A percentile compares a stretch with the other conserved stretches of the same genome.
Evolutionary conservation across 1,140 invertebrate species (phyloP).

Genomic region (Panagrolaimus sp.): DNA sequence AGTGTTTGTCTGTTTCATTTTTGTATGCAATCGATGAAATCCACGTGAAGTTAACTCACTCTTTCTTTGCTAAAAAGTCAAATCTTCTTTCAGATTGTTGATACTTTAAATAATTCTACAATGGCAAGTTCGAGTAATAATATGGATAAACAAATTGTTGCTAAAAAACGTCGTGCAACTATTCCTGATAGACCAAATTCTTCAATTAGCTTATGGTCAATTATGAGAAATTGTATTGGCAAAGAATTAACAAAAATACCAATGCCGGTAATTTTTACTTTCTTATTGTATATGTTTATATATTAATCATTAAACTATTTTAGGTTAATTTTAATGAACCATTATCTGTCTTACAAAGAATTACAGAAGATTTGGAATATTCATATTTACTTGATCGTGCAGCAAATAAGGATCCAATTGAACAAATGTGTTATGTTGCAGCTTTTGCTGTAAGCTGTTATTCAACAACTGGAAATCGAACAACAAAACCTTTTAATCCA

Average conservation of each 20-base stretch:
- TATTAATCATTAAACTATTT: too few relatives aligned
- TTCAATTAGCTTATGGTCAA: constrained; percentile 73
- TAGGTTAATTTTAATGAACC: constrained; percentile 93
- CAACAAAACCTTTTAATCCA: constrained; percentile 64
- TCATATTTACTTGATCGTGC: constrained; percentile 78
- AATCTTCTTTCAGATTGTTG: constrained; percentile 11
- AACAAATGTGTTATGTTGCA: constrained; percentile 62
- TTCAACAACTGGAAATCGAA: constrained; percentile 70
- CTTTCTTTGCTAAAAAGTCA: neutral
- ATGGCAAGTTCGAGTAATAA: neutral
- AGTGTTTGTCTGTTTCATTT: neutral
- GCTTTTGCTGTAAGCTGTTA: constrained; percentile 74
- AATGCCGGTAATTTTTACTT: constrained; percentile 71
- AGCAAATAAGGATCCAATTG: constrained; percentile 80
- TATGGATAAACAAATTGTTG: neutral
- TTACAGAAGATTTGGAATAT: constrained; percentile 97
- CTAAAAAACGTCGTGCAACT: neutral
- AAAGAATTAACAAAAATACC: constrained; percentile 98
- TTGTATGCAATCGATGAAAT: constrained; percentile 11
- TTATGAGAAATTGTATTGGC: constrained; percentile 99
- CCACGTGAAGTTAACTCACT: neutral
- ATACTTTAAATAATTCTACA: neutral
- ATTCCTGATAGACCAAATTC: neutral
- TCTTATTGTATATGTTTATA: too few relatives aligned
- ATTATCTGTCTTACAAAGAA: constrained; percentile 88